Evolutionary conservation across 2,113 vertebrate genomes (phyloP).

Genomic region (Deroptyus accipitrinus): DNA sequence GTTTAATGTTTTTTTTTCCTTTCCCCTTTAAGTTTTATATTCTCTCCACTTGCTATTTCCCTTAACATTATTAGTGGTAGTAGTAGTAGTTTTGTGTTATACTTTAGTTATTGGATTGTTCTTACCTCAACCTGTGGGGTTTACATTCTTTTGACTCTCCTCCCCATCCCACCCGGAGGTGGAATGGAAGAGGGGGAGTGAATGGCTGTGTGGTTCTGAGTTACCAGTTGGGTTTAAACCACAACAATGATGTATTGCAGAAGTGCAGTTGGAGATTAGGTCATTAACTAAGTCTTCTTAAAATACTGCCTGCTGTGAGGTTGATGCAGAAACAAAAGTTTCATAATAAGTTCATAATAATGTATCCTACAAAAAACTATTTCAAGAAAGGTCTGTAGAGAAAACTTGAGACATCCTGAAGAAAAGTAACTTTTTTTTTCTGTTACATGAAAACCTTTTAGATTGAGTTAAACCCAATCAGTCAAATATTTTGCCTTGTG

Average conservation of each 20-base stretch:
- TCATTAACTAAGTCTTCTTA: not conserved
- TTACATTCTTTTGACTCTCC: not conserved
- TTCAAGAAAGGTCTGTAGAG: not conserved
- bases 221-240: not conserved
- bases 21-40: not conserved
- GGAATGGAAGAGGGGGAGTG: not conserved
- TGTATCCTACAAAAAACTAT: not conserved
- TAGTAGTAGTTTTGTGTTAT: not conserved
- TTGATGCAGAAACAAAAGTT: not conserved
- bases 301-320: not conserved
- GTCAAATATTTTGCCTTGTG: not conserved
- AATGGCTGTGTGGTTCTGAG: not conserved
- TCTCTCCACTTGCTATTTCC: not conserved
- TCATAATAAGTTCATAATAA: not conserved
- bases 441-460: not conserved
- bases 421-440: not conserved
- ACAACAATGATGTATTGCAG: not conserved
- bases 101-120: not conserved
- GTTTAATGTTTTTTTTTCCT: not conserved
- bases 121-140: not conserved
- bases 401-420: not conserved
- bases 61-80: not conserved
- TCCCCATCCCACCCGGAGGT: not conserved
- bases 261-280: not conserved
- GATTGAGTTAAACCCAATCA: not conserved